Evolutionary conservation across 2,888 invertebrate genomes (phyloP).

Genomic region (Myopa testacea): DNA sequence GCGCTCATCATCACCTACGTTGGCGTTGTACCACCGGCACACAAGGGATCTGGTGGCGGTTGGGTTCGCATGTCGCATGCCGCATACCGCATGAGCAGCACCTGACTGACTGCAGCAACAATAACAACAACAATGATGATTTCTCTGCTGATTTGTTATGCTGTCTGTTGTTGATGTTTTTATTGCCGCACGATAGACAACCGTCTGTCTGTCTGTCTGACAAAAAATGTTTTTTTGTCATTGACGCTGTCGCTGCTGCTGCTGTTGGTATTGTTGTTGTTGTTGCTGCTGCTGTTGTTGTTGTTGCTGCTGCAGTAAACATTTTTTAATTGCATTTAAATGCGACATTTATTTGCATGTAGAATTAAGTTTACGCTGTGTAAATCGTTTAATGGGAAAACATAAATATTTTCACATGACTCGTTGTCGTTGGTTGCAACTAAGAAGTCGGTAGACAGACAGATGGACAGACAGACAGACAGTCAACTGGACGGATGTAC

Average conservation of each 20-base stretch:
- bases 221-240: not conserved
- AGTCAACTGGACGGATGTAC: constrained; percentile 29
- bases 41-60: not conserved
- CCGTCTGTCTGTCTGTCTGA: not conserved
- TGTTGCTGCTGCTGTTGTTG: not conserved
- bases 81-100: constrained; percentile 9
- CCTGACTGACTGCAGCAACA: constrained; percentile 21
- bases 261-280: constrained; percentile 1
- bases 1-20: constrained; percentile 6
- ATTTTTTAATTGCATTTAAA: constrained; percentile 66
- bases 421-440: not conserved
- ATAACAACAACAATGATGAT: not conserved
- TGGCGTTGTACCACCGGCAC: constrained; percentile 14
- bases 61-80: constrained; percentile 2
- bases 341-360: constrained; percentile 66
- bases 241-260: not conserved
- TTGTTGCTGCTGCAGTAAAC: constrained; percentile 25
- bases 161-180: constrained; percentile 31
- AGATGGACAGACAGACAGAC: constrained; percentile 31
- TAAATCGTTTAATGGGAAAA: constrained; percentile 59
- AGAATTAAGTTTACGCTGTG: constrained; percentile 65
- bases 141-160: constrained; percentile 26
- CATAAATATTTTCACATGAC: constrained; percentile 35
- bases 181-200: constrained; percentile 25
- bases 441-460: constrained; percentile 29